phyloP scores from a whole-genome alignment of 2,888 invertebrate genomes.

The Scaptodrosophila latifasciaeformis region DNA sequence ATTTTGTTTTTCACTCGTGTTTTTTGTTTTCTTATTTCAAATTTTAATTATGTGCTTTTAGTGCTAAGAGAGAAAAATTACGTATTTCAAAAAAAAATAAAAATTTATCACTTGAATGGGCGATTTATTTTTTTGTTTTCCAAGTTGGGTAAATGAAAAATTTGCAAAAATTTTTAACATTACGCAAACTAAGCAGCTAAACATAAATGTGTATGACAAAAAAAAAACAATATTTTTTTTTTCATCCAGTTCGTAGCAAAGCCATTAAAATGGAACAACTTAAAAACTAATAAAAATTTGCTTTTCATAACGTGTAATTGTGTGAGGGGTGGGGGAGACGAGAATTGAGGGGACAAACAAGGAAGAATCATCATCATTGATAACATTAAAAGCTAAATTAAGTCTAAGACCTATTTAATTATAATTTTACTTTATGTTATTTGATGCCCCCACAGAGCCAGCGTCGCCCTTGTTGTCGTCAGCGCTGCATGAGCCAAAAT shows the following conservation, averaged over 20 bases:
- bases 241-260: slow-evolving; percentile 48
- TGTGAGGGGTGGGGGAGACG: not conserved
- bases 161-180: not conserved
- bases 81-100: not conserved
- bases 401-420: slow-evolving; percentile 64
- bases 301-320: slow-evolving; percentile 25
- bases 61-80: slow-evolving; percentile 17
- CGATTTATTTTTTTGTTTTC: slow-evolving; percentile 4
- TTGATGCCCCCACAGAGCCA: slow-evolving; percentile 50
- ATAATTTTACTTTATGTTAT: slow-evolving; percentile 47
- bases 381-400: slow-evolving; percentile 57
- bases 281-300: slow-evolving; percentile 52
- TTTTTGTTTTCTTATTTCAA: slow-evolving; percentile 25
- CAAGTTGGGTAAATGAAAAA: slow-evolving; percentile 3
- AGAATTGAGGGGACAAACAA: slow-evolving; percentile 37
- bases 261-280: slow-evolving; percentile 45
- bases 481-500: slow-evolving; percentile 52
- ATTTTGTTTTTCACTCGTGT: slow-evolving; percentile 45
- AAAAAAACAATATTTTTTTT: slow-evolving; percentile 50
- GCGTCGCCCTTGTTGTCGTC: slow-evolving; percentile 23
- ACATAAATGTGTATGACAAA: slow-evolving; percentile 63
- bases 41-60: slow-evolving; percentile 16
- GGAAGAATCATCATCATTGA: slow-evolving; percentile 55
- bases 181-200: slow-evolving; percentile 5
- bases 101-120: not conserved